These are phyloP conservation scores for Rotaria magnacalcarata DNA, from an alignment of 2,888 invertebrate species.

Conservation along the genomic window DNA sequence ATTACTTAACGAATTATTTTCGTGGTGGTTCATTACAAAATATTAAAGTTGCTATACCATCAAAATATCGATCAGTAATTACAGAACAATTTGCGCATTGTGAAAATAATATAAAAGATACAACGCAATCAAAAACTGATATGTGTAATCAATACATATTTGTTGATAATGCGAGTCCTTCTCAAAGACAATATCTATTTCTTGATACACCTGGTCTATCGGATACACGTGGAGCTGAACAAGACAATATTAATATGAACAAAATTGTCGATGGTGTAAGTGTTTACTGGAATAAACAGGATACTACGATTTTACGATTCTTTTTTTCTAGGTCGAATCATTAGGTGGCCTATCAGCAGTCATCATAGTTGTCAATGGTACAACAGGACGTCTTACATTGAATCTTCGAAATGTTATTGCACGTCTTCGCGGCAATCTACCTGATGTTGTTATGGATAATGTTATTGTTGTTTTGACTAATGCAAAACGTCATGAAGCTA, in stretches of 20 bases:
- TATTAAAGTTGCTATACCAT: constrained; percentile 14
- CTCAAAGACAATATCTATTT: constrained; percentile 16
- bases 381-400: constrained; percentile 31
- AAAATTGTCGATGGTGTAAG: constrained; percentile 31
- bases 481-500: constrained; percentile 36
- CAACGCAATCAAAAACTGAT: constrained; percentile 27
- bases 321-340: not conserved
- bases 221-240: constrained; percentile 24
- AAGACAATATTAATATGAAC: constrained; percentile 9
- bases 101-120: constrained; percentile 28
- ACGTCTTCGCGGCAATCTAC: constrained; percentile 8
- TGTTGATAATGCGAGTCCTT: not conserved
- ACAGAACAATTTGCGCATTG: constrained; percentile 10
- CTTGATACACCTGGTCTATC: constrained; percentile 32
- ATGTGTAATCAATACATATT: constrained; percentile 35
- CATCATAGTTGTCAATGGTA: constrained; percentile 30
- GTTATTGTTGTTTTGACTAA: constrained; percentile 32
- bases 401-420: constrained; percentile 30
- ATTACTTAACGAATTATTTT: constrained; percentile 32
- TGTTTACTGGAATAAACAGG: not conserved
- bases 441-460: constrained; percentile 37
- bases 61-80: not conserved
- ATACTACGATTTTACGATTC: too few species aligned
- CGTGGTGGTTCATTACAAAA: constrained; percentile 2
- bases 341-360: not conserved